Evolutionary conservation across 2,888 invertebrate species (phyloP), one percentile per base, ranked within the genome.

Genomic region (Sialis lutaria): DNA sequence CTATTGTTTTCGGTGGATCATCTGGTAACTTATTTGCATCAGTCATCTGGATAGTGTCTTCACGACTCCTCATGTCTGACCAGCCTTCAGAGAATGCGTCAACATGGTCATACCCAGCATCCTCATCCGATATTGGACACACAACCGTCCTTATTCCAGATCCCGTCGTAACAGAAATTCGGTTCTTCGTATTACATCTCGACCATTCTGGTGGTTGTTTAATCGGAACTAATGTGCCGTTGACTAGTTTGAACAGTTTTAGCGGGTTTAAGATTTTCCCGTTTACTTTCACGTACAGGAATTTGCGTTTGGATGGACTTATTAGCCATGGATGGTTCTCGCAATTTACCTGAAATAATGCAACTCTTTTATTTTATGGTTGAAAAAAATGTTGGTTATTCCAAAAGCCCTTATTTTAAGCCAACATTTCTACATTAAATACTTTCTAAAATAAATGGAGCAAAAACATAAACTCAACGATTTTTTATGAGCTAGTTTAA

Each of bases 41-140:
- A 0, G 73, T 67, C 8, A 73, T 72, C 53, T 65, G 64, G 42
- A 64, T 56, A n/a, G 59, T 56, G 54, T 61, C 54, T 47, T 60
- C 55, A 44, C 57, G 35, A 45, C 42, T 8, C 10, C 53, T 50
- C 57, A 68, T 61, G 50, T 60, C 57, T 45, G 61, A 64, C 88
- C 88, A 89, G 34, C 88, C 89, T 55, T 86, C 82, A 42, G 87
- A 88, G 62, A 88, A 89, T 44, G 88, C 78, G 66, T 86, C 84
- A 13, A 86, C 84, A 52, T 77, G 67, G 51, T 79, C 75, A 48
- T 77, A 73, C 32, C 74, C 72, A 42, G 66, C 64, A 41, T 73
- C 73, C 40, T 65, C 60, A 2, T 66, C 62, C 41, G 67, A 66
- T 50, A 71, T 64, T 0, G 77, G 79, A 55, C 81, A 82, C 5